Percentiles rank a stretch among this genome's conserved stretches.
Evolutionary conservation across 1,140 invertebrate species (phyloP).

Genomic region (Oscheius sp.): DNA sequence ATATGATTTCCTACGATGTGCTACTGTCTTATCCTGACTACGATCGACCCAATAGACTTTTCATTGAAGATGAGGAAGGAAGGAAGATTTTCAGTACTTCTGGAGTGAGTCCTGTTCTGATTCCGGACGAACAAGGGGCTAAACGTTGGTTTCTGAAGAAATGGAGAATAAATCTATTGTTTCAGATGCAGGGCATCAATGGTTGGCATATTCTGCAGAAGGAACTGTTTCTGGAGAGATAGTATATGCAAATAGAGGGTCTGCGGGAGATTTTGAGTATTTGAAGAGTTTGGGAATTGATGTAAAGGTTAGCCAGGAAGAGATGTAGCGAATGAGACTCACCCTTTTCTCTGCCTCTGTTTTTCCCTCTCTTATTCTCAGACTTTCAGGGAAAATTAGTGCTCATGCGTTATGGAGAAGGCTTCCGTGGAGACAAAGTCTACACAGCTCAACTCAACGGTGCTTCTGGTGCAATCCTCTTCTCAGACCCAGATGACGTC

Average conservation of each 20-base stretch:
- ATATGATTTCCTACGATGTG: constrained; percentile 56
- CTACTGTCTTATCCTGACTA: constrained; percentile 56
- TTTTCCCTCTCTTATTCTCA: neutral
- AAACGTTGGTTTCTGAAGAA: constrained; percentile 4
- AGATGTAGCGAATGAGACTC: neutral
- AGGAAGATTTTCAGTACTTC: constrained; percentile 39
- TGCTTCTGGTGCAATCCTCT: constrained; percentile 57
- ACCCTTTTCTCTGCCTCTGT: neutral
- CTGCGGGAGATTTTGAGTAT: constrained; percentile 48
- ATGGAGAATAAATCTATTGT: neutral
- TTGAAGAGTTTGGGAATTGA: constrained; percentile 45
- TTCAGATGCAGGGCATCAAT: constrained; percentile 53
- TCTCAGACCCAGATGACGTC: constrained; percentile 57
- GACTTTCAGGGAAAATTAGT: constrained; percentile 39
- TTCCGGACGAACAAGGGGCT: constrained; percentile 50
- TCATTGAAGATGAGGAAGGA: constrained; percentile 42
- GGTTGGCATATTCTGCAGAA: constrained; percentile 52
- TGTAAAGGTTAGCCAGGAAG: constrained; percentile 46
- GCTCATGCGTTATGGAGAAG: constrained; percentile 44
- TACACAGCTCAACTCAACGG: constrained; percentile 44
- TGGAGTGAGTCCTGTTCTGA: constrained; percentile 46
- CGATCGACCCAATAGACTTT: constrained; percentile 49
- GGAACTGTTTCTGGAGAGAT: constrained; percentile 50
- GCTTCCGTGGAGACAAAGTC: constrained; percentile 55
- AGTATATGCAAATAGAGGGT: constrained; percentile 54